phyloP scores from a whole-genome alignment of 2,113 vertebrate species.

The Balaenoptera acutorostrata region DNA sequence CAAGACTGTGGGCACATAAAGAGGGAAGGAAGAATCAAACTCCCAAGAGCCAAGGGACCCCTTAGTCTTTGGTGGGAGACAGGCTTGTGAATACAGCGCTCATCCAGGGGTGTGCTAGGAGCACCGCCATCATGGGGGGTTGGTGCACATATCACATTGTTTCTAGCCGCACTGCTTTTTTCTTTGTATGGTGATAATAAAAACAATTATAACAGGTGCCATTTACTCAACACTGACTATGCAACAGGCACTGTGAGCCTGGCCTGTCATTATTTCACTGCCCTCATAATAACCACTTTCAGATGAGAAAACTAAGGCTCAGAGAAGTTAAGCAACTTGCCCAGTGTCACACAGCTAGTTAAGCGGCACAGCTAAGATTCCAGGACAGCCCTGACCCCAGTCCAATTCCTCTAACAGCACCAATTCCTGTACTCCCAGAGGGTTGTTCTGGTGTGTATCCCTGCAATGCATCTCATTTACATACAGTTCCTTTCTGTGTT shows the following conservation, averaged over 20 bases:
- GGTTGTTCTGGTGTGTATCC: background rate
- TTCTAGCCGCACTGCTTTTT: background rate
- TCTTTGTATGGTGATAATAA: background rate
- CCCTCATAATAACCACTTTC: background rate
- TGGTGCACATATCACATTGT: accelerated
- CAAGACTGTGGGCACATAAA: background rate
- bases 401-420: accelerated
- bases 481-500: background rate
- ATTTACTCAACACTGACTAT: background rate
- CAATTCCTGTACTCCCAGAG: accelerated
- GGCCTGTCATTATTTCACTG: background rate
- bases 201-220: background rate
- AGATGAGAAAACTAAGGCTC: background rate
- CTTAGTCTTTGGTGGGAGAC: accelerated
- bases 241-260: too few species aligned
- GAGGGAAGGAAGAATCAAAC: background rate
- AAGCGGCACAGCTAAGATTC: background rate
- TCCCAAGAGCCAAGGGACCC: background rate
- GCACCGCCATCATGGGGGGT: accelerated
- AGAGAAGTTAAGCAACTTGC: background rate
- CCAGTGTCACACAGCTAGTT: background rate
- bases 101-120: background rate
- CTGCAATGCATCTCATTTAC: background rate
- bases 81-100: background rate
- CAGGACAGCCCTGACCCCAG: too few species aligned